A percentile compares a stretch with the other conserved stretches of the same genome.
These are phyloP conservation scores for Tetraneura akinire DNA, from an alignment of 1,140 invertebrate species.

Conservation along the genomic window DNA sequence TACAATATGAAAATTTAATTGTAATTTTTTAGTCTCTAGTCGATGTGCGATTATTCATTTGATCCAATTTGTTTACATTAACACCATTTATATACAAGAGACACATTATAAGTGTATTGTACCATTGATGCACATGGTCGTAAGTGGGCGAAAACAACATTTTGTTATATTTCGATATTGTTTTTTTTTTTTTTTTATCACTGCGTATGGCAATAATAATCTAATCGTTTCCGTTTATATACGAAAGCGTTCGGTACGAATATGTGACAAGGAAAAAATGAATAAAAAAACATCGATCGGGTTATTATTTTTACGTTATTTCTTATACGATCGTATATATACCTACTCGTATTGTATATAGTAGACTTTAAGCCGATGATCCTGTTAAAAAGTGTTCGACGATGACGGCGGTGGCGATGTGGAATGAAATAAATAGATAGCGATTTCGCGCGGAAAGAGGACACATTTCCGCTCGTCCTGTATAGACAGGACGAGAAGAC, in stretches of 20 bases:
- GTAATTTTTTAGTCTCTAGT: background rate
- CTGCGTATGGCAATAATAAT: too few species aligned
- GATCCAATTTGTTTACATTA: too few species aligned
- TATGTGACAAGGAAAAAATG: background rate
- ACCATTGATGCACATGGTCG: too few species aligned
- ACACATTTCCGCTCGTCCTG: background rate
- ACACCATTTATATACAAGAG: too few species aligned
- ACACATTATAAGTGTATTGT: too few species aligned
- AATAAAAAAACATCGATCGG: background rate
- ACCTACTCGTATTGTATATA: background rate
- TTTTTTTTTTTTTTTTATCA: too few species aligned
- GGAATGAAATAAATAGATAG: conserved; percentile 48
- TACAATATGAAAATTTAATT: too few species aligned
- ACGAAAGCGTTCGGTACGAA: too few species aligned
- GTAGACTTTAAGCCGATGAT: conserved; percentile 28
- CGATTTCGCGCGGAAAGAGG: conserved; percentile 23
- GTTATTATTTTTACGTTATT: background rate
- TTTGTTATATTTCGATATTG: too few species aligned
- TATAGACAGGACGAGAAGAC: too few species aligned
- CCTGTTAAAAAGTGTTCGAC: conserved; percentile 40
- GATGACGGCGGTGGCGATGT: conserved; percentile 1
- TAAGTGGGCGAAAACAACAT: too few species aligned
- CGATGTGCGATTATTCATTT: background rate
- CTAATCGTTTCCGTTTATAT: too few species aligned
- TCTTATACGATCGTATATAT: background rate